Conservation (phyloP, 2,888 invertebrate species). For the Chrysolina oricalcia region DNA sequence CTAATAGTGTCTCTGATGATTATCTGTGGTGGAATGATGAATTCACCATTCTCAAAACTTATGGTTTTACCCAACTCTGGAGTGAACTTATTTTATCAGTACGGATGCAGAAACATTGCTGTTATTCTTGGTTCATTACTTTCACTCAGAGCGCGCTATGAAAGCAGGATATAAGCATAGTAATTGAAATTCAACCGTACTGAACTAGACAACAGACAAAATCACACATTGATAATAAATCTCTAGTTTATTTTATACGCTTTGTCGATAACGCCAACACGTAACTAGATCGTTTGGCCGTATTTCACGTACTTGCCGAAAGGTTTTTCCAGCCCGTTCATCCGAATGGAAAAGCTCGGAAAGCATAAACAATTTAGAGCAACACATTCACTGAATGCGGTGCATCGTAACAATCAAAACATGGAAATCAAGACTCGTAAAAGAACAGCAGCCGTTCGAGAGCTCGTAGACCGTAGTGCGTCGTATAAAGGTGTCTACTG, state of each 20-base stretch:
- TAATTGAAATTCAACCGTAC: too few relatives aligned
- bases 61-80: too few relatives aligned
- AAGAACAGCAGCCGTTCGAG: constrained; percentile 50
- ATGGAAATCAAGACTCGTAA: constrained; percentile 58
- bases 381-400: constrained; percentile 20
- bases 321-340: constrained; percentile 10
- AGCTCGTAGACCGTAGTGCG: constrained; percentile 48
- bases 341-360: constrained; percentile 16
- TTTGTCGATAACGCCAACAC: background rate
- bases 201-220: background rate
- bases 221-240: too few relatives aligned
- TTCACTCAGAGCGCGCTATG: too few relatives aligned
- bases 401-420: constrained; percentile 25
- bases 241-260: too few relatives aligned
- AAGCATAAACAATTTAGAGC: constrained; percentile 20
- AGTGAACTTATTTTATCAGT: too few relatives aligned
- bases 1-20: too few relatives aligned
- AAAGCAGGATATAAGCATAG: too few relatives aligned
- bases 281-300: constrained; percentile 2
- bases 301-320: constrained; percentile 20
- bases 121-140: too few relatives aligned
- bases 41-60: too few relatives aligned
- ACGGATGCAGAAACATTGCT: too few relatives aligned
- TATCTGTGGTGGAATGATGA: too few relatives aligned
- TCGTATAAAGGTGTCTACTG: constrained; percentile 57